Conservation (phyloP, 2,113 vertebrate species). For the Prolemur simus region DNA sequence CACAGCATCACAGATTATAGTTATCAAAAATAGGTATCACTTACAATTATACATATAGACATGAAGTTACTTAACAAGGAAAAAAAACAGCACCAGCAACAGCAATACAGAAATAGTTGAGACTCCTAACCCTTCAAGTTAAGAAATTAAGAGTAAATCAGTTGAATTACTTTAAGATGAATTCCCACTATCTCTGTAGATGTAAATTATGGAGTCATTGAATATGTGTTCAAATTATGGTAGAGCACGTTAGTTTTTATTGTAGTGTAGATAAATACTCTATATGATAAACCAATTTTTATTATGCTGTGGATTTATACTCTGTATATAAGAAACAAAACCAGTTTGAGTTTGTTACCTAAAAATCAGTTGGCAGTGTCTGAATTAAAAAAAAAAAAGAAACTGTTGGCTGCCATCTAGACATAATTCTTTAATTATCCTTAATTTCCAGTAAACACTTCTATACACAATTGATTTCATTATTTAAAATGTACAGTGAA, state of each 20-base stretch:
- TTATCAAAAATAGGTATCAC: neutral
- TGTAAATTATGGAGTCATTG: neutral
- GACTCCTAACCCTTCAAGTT: neutral
- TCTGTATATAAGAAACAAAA: neutral
- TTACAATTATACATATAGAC: neutral
- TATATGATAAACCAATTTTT: neutral
- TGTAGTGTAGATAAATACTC: neutral
- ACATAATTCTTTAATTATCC: neutral
- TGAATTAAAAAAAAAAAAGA: neutral
- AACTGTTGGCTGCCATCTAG: neutral
- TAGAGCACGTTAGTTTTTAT: neutral
- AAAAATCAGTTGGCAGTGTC: neutral
- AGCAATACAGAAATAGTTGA: neutral
- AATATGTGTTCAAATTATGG: neutral
- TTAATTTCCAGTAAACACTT: neutral
- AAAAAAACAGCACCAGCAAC: neutral
- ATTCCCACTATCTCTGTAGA: neutral
- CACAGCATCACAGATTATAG: neutral
- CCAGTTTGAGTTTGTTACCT: neutral
- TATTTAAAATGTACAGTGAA: neutral
- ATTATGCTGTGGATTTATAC: neutral
- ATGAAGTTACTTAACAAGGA: neutral
- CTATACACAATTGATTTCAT: neutral
- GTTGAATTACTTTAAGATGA: neutral
- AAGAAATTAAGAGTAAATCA: neutral